Evolutionary conservation across 2,113 vertebrate species (phyloP).

Genomic region (Plecturocebus donacophilus): DNA sequence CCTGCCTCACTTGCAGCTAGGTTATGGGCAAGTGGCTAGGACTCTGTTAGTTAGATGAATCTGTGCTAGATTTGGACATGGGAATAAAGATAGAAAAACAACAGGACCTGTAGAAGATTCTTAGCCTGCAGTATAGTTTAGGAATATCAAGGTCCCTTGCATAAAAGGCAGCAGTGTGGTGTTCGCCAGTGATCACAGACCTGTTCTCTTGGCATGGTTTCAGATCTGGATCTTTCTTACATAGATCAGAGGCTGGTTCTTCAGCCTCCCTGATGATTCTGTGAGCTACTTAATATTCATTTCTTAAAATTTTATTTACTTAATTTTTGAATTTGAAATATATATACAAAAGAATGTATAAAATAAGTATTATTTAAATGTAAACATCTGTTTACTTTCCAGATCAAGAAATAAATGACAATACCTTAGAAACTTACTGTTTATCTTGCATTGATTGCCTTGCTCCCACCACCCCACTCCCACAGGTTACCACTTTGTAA

Average conservation of each 20-base stretch:
- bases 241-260: neutral
- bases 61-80: neutral
- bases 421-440: neutral
- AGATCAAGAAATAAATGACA: neutral
- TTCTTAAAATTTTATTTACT: neutral
- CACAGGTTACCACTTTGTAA: neutral
- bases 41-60: neutral
- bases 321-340: slow-evolving; percentile 7
- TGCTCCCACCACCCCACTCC: neutral
- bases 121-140: neutral
- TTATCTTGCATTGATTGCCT: neutral
- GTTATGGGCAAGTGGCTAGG: neutral
- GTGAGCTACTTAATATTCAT: neutral
- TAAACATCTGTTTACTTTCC: neutral
- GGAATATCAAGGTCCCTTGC: neutral
- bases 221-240: neutral
- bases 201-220: neutral
- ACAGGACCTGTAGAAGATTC: neutral
- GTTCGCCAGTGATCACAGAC: neutral
- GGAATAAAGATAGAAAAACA: neutral
- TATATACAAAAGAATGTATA: neutral
- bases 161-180: neutral
- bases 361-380: neutral
- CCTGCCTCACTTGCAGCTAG: neutral
- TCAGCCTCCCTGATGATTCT: neutral